phyloP scores from a whole-genome alignment of 2,113 vertebrate genomes.

The Marcusenius ussheri region DNA sequence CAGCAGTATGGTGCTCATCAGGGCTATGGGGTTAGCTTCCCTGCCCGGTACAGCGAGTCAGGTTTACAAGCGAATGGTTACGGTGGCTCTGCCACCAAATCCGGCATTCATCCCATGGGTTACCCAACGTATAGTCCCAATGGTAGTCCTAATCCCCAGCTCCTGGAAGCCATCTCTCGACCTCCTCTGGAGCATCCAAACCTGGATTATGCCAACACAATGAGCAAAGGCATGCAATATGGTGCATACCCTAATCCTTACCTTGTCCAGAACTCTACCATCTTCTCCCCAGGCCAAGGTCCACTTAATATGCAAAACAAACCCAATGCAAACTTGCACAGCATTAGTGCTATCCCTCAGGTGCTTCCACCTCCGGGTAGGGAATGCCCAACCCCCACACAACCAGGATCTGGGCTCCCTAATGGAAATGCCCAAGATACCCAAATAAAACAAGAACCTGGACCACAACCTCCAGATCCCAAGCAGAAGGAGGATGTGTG shows the following conservation, averaged over 20 bases:
- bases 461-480: conserved; percentile 34
- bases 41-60: conserved; percentile 72
- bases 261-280: conserved; percentile 53
- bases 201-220: conserved; percentile 58
- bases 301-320: conserved; percentile 73
- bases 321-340: conserved; percentile 58
- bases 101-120: conserved; percentile 60
- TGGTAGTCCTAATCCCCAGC: conserved; percentile 61
- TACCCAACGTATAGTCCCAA: conserved; percentile 63
- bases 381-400: conserved; percentile 58
- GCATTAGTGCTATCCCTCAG: conserved; percentile 60
- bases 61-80: conserved; percentile 76
- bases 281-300: conserved; percentile 61
- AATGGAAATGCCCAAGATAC: conserved; percentile 56
- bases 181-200: conserved; percentile 54
- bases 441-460: conserved; percentile 49
- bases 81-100: conserved; percentile 61
- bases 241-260: conserved; percentile 63
- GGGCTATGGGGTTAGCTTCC: conserved; percentile 70
- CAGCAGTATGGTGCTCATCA: conserved; percentile 71
- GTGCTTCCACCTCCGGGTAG: conserved; percentile 62
- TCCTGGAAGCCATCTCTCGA: conserved; percentile 65
- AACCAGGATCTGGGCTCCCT: conserved; percentile 48
- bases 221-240: conserved; percentile 67
- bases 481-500: conserved; percentile 77